Evolutionary conservation across 2,113 vertebrate species (phyloP).

Genomic region (Ovibos moschatus): DNA sequence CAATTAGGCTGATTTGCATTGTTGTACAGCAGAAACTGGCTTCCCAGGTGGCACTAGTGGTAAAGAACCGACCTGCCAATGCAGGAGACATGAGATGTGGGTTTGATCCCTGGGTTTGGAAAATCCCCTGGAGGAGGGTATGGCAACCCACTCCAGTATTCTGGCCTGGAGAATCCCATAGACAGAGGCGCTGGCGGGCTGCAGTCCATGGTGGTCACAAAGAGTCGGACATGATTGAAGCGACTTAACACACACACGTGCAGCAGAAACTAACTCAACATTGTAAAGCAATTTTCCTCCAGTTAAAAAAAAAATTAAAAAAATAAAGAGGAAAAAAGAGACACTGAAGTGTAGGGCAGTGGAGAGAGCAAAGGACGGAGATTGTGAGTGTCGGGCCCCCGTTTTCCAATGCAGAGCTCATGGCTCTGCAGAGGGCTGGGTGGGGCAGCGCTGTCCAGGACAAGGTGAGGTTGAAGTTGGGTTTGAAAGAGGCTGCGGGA

Average conservation of each 20-base stretch:
- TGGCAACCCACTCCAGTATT: neutral
- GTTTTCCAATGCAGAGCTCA: neutral
- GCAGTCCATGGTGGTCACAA: neutral
- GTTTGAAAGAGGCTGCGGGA: neutral
- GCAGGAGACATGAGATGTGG: neutral
- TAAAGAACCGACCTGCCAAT: neutral
- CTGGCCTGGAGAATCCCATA: neutral
- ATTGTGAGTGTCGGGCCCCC: neutral
- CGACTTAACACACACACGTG: accelerated
- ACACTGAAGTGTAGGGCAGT: neutral
- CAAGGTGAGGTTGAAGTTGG: neutral
- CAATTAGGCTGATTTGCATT: neutral
- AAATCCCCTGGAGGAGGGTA: neutral
- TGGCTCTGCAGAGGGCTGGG: accelerated
- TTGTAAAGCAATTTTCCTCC: neutral
- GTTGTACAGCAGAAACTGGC: neutral
- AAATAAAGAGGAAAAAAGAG: neutral
- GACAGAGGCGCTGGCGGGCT: neutral
- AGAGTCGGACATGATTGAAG: neutral
- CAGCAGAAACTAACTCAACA: neutral
- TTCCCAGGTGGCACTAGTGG: neutral
- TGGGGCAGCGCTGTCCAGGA: neutral
- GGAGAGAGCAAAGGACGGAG: neutral
- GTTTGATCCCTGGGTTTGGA: neutral
- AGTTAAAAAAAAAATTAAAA: neutral